phyloP scores from a whole-genome alignment of 2,888 invertebrate genomes.

The Hypolimnas misippus region DNA sequence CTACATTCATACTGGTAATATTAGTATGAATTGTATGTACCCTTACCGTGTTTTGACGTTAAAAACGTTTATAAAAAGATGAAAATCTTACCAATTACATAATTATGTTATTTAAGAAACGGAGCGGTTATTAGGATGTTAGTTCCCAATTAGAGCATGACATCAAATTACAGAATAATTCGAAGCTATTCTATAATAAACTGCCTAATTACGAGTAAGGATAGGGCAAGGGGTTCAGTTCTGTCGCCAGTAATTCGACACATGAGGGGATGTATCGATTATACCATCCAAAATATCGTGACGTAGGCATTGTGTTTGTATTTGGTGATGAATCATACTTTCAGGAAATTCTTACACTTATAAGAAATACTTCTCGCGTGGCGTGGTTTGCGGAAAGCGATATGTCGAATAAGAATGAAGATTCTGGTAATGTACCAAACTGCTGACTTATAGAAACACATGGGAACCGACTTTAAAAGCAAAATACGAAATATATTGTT shows the following conservation, averaged over 20 bases:
- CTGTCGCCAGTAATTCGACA: slow-evolving; percentile 62
- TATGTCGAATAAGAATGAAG: too few relatives aligned
- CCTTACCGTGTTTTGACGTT: too few relatives aligned
- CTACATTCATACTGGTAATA: too few relatives aligned
- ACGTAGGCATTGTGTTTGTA: not conserved
- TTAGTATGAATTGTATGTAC: too few relatives aligned
- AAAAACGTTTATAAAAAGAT: too few relatives aligned
- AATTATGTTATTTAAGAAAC: slow-evolving; percentile 6
- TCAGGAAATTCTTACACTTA: not conserved
- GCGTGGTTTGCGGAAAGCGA: too few relatives aligned
- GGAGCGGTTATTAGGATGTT: slow-evolving; percentile 37
- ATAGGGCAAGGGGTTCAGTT: slow-evolving; percentile 49
- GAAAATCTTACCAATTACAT: too few relatives aligned
- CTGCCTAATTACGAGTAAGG: slow-evolving; percentile 56
- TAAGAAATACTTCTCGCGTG: too few relatives aligned
- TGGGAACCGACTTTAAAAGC: too few relatives aligned
- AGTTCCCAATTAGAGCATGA: slow-evolving; percentile 50
- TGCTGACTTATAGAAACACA: too few relatives aligned
- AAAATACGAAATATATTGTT: too few relatives aligned
- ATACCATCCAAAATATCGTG: slow-evolving; percentile 16
- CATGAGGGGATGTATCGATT: slow-evolving; percentile 65
- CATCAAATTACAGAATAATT: slow-evolving; percentile 72
- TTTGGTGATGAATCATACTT: not conserved
- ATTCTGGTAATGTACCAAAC: too few relatives aligned
- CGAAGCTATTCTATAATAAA: slow-evolving; percentile 48